A percentile compares a stretch with the other conserved stretches of the same genome.
Conservation (phyloP, 2,113 vertebrate species). For the Vulpes vulpes region DNA sequence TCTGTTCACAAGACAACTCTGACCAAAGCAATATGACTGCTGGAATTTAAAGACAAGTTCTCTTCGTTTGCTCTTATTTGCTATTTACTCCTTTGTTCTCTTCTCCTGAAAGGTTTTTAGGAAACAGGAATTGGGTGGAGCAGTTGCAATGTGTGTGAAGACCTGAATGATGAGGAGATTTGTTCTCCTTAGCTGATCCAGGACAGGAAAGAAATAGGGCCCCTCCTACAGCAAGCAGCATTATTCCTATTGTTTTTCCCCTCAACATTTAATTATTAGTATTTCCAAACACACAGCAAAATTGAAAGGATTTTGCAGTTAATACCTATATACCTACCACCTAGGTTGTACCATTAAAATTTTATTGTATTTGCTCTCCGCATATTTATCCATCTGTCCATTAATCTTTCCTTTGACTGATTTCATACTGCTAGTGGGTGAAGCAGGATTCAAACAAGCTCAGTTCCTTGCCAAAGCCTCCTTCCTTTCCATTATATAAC, state of each 20-base stretch:
- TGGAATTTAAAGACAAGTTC: slow-evolving; percentile 23
- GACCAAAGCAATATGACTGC: neutral
- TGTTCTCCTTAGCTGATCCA: neutral
- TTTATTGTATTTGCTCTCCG: neutral
- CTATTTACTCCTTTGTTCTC: slow-evolving; percentile 48
- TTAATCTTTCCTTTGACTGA: neutral
- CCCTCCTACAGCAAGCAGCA: neutral
- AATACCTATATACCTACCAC: neutral
- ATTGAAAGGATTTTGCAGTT: neutral
- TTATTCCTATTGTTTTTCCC: neutral
- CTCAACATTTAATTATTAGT: neutral
- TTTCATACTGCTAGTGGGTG: neutral
- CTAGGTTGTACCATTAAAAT: neutral
- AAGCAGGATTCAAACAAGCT: neutral
- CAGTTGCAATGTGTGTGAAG: neutral
- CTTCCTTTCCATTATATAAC: neutral
- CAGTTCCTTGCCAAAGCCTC: neutral
- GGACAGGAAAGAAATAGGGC: neutral
- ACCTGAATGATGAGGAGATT: neutral
- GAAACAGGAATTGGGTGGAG: neutral
- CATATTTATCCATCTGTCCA: neutral
- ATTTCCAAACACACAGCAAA: slow-evolving; percentile 20
- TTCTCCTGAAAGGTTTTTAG: slow-evolving; percentile 25
- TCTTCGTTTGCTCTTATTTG: slow-evolving; percentile 45
- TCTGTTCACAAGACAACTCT: neutral